A percentile compares a stretch with the other conserved stretches of the same genome.
phyloP scores from a whole-genome alignment of 2,888 invertebrate species.

The Mythimna loreyi region DNA sequence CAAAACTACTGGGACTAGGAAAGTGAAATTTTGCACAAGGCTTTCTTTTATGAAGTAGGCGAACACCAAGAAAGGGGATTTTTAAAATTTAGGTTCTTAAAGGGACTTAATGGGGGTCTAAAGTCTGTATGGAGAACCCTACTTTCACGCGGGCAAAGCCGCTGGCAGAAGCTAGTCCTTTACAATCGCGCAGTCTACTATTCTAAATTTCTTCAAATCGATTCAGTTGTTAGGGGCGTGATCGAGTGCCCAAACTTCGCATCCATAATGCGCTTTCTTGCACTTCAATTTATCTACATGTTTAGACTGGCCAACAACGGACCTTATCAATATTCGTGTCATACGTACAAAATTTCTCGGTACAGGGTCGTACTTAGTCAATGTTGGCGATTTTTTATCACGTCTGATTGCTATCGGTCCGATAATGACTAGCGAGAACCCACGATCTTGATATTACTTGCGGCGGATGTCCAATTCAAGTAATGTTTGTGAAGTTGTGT shows the following conservation, averaged over 20 bases:
- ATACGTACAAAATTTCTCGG: conserved; percentile 67
- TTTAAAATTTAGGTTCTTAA: too few species aligned
- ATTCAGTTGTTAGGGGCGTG: not conserved
- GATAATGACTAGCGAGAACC: conserved; percentile 68
- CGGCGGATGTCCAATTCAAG: conserved; percentile 32
- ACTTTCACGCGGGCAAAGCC: too few species aligned
- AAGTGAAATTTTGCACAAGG: too few species aligned
- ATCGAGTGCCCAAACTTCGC: conserved; percentile 22
- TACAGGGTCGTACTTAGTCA: conserved; percentile 67
- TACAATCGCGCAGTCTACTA: not conserved
- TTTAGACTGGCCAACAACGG: conserved; percentile 53
- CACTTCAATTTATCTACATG: conserved; percentile 44
- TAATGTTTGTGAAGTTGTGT: conserved; percentile 37
- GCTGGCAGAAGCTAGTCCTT: too few species aligned
- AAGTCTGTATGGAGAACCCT: too few species aligned
- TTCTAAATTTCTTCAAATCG: not conserved
- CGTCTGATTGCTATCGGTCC: conserved; percentile 69
- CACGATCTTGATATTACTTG: conserved; percentile 57
- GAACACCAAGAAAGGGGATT: too few species aligned
- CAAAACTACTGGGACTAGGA: too few species aligned
- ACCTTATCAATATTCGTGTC: conserved; percentile 76
- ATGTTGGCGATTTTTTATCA: conserved; percentile 73
- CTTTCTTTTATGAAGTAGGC: too few species aligned
- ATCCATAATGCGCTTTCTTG: conserved; percentile 17
- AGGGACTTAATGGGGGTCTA: too few species aligned